Conservation (phyloP, 1,140 invertebrate species). For the Atopsyche davidsoni region DNA sequence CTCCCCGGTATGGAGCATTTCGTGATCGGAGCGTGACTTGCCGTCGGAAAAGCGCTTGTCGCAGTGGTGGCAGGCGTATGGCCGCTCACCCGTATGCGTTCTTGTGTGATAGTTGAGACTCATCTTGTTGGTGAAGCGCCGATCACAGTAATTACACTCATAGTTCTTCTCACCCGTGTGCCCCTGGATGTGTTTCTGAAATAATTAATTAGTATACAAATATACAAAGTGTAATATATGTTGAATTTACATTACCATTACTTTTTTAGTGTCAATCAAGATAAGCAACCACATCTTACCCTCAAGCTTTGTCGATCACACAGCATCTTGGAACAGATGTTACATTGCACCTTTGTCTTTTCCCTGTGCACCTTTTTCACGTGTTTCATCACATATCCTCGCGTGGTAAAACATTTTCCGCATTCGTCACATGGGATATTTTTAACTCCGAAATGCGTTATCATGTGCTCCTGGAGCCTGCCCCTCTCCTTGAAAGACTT, state of each 20-base stretch:
- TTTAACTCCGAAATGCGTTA: conserved; percentile 14
- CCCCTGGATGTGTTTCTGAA: conserved; percentile 22
- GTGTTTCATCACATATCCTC: conserved; percentile 9
- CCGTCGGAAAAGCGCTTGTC: conserved; percentile 34
- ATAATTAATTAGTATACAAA: conserved; percentile 5
- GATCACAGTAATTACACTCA: conserved; percentile 19
- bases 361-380: conserved; percentile 12
- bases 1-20: conserved; percentile 45
- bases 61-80: conserved; percentile 37
- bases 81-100: conserved; percentile 35
- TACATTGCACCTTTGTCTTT: conserved; percentile 3
- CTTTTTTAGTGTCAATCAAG: too few relatives aligned
- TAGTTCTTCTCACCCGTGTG: conserved; percentile 24
- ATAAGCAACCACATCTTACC: conserved; percentile 3
- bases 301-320: conserved; percentile 10
- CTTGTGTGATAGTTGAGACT: conserved; percentile 19
- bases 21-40: conserved; percentile 36
- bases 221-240: neutral
- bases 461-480: conserved; percentile 9
- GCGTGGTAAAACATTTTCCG: conserved; percentile 14
- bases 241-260: neutral
- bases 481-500: conserved; percentile 7
- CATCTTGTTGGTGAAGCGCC: conserved; percentile 12
- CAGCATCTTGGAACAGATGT: conserved; percentile 14
- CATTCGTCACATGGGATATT: conserved; percentile 15